Evolutionary conservation across 2,888 invertebrate species (phyloP).

Genomic region (Diaprepes abbreviatus): DNA sequence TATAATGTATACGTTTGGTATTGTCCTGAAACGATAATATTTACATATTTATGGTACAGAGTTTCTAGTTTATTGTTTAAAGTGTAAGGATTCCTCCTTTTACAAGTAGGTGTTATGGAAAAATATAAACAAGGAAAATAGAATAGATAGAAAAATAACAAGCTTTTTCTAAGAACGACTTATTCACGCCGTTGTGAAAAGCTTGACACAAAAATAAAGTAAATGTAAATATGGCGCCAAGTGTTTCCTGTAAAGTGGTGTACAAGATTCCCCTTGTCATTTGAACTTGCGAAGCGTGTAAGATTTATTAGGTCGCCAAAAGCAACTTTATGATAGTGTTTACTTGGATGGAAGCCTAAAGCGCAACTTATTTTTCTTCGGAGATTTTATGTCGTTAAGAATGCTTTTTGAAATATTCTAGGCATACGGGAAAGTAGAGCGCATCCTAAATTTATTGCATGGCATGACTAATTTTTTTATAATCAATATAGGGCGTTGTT

Average conservation of each 20-base stretch:
- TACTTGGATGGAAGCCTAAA: slow-evolving; percentile 25
- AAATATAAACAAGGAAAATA: neutral
- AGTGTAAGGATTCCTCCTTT: too few species aligned
- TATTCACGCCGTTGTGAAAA: slow-evolving; percentile 14
- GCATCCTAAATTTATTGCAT: too few species aligned
- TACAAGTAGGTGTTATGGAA: neutral
- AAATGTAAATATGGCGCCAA: slow-evolving; percentile 35
- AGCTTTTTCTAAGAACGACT: slow-evolving; percentile 15
- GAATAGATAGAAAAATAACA: neutral
- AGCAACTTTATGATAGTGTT: slow-evolving; percentile 36
- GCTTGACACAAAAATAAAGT: slow-evolving; percentile 32
- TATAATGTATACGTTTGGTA: too few species aligned
- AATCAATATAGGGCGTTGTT: too few species aligned
- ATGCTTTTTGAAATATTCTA: neutral
- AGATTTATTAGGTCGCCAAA: slow-evolving; percentile 26
- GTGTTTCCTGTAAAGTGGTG: slow-evolving; percentile 29
- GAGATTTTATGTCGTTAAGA: slow-evolving; percentile 14
- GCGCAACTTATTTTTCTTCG: slow-evolving; percentile 27
- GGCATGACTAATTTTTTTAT: too few species aligned
- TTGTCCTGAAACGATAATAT: too few species aligned
- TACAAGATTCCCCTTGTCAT: slow-evolving; percentile 29
- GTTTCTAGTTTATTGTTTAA: too few species aligned
- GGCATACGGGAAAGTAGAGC: too few species aligned
- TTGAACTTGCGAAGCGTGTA: slow-evolving; percentile 20
- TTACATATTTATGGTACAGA: too few species aligned